Conservation (phyloP, 2,888 invertebrate genomes). For the Boloria selene region DNA sequence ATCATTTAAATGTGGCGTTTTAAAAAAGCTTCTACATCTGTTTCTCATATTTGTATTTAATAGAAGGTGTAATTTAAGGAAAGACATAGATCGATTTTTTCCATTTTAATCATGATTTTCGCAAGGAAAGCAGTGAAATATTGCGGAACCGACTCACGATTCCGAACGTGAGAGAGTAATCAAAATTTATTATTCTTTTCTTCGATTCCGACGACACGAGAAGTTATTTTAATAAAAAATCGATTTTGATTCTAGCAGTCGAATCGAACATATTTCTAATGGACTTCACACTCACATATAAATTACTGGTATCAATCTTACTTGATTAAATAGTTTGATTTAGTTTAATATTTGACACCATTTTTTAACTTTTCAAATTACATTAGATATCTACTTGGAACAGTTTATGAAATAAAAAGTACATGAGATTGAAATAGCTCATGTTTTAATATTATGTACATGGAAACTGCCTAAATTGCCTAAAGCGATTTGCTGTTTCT, state of each 20-base stretch:
- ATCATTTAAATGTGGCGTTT: not conserved
- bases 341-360: too few species aligned
- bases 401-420: too few species aligned
- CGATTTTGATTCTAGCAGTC: slow-evolving; percentile 49
- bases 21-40: too few species aligned
- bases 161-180: slow-evolving; percentile 78
- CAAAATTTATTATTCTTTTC: slow-evolving; percentile 78
- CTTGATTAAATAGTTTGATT: not conserved
- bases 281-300: slow-evolving; percentile 7
- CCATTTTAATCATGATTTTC: slow-evolving; percentile 70
- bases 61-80: slow-evolving; percentile 35
- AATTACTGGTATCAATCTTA: slow-evolving; percentile 12
- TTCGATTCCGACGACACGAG: slow-evolving; percentile 64
- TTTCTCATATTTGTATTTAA: slow-evolving; percentile 30
- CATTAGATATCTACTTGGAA: too few species aligned
- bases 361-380: too few species aligned
- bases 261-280: slow-evolving; percentile 42
- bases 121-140: slow-evolving; percentile 63
- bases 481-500: too few species aligned
- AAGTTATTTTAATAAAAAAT: slow-evolving; percentile 61
- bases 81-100: slow-evolving; percentile 53
- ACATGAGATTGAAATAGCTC: too few species aligned
- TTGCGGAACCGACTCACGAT: slow-evolving; percentile 76
- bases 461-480: too few species aligned
- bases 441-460: too few species aligned